These are phyloP conservation scores for Microctonus brassicae DNA, from an alignment of 2,888 invertebrate genomes.

Conservation along the genomic window DNA sequence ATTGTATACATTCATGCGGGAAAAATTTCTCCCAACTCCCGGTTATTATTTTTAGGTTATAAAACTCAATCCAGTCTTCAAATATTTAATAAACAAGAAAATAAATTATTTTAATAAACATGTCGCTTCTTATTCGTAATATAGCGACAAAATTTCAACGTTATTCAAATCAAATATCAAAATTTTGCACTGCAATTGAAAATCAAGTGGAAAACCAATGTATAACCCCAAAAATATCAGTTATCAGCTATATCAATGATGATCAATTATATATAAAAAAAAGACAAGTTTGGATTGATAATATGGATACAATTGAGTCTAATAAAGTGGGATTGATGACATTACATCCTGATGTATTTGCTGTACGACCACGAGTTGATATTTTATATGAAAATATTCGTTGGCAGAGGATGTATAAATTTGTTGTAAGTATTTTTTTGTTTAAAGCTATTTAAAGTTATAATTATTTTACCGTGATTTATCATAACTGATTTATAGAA, in stretches of 20 bases:
- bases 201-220: slow-evolving; percentile 2
- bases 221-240: slow-evolving; percentile 66
- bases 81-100: neutral
- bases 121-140: slow-evolving; percentile 56
- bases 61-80: neutral
- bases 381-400: slow-evolving; percentile 86
- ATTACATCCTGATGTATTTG: slow-evolving; percentile 92
- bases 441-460: too few relatives aligned
- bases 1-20: too few relatives aligned
- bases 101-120: slow-evolving; percentile 36
- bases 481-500: slow-evolving; percentile 71
- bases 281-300: slow-evolving; percentile 90
- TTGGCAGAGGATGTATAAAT: slow-evolving; percentile 88
- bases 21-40: too few relatives aligned
- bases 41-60: too few relatives aligned
- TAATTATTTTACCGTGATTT: too few relatives aligned
- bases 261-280: slow-evolving; percentile 72
- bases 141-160: slow-evolving; percentile 46
- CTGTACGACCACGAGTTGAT: slow-evolving; percentile 86
- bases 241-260: slow-evolving; percentile 48
- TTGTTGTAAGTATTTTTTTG: slow-evolving; percentile 74
- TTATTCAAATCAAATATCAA: slow-evolving; percentile 45
- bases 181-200: slow-evolving; percentile 47
- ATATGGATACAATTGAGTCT: slow-evolving; percentile 81
- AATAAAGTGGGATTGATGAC: slow-evolving; percentile 87